Evolutionary conservation across 1,140 invertebrate species (phyloP), one percentile per base, ranked within the genome.

Genomic region (Dryas iulia): DNA sequence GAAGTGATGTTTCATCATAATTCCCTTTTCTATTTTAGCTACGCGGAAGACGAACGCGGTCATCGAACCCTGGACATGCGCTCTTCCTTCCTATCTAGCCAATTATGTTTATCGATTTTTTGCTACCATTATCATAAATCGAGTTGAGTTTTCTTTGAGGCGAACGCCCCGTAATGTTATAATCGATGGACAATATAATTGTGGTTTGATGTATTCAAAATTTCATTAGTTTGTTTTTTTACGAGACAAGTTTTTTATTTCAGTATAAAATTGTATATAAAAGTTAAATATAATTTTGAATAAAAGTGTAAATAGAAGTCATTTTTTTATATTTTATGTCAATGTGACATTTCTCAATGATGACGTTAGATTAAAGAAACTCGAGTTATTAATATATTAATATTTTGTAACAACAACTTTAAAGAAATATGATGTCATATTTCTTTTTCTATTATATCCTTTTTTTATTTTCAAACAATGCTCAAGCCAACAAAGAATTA

Each of bases 1-100:
- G 23, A 25, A 56, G 24, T 25, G 4, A 25, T 26, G 53, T 56
- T 56, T 56, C 53, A 56, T 56, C 53, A 26, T 56, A 56, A 56
- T 56, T 56, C 24, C 53, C 53, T 56, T 25, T 56, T 56, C 53
- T 84, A 87, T 85, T 87, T 87, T 79, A 79, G 75, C 79, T 57
- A 79, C 74, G 70, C 83, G 83, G 84, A 87, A 87, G 78, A 76
- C 61, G 59, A 52, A 26, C 57, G 66, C 74, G 82, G 77, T 83
- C 76, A 72, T 59, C 71, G 77, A 84, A 78, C 82, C 65, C 60
- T 66, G 59, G 64, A 78, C 73, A 78, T 76, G 71, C 76, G 78
- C 74, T 54, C 70, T 75, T 56, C 53, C 65, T 79, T 79, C 77
- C 76, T 76, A 76, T 82, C 52, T 52, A 33, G 52, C 59, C 57